Conservation (phyloP, 2,888 invertebrate genomes). For the Itoplectis maculator region DNA sequence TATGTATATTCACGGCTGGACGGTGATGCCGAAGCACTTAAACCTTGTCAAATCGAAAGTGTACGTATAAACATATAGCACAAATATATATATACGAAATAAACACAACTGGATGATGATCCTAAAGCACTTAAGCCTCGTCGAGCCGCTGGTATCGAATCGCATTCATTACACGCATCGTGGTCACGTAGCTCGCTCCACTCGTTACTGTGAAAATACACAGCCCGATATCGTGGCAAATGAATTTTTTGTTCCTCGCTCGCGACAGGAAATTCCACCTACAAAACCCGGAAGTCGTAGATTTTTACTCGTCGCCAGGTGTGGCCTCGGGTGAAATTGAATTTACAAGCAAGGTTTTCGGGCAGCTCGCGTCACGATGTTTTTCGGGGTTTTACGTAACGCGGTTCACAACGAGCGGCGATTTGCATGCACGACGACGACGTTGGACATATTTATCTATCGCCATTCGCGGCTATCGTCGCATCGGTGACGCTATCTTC, state of each 20-base stretch:
- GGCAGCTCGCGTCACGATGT: neutral
- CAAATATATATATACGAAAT: no score
- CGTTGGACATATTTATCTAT: constrained; percentile 10
- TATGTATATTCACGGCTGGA: neutral
- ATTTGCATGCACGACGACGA: constrained; percentile 10
- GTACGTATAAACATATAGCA: no score
- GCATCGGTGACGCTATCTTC: neutral
- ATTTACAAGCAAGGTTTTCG: neutral
- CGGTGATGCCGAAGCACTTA: constrained; percentile 6
- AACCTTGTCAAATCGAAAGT: neutral
- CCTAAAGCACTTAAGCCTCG: no score
- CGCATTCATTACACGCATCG: constrained; percentile 10
- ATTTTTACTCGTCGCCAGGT: neutral
- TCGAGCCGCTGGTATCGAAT: constrained; percentile 32
- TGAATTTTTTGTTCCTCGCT: neutral
- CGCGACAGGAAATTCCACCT: neutral
- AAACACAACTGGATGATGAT: no score
- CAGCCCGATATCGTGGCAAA: neutral
- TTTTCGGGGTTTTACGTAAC: constrained; percentile 4
- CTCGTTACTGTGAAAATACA: neutral
- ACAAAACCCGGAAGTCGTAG: neutral
- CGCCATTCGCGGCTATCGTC: neutral
- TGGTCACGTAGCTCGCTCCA: neutral
- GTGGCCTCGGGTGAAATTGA: constrained; percentile 2
- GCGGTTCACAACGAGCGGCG: constrained; percentile 6